Evolutionary conservation across 2,113 vertebrate species (phyloP).

Genomic region (Ranitomeya variabilis): DNA sequence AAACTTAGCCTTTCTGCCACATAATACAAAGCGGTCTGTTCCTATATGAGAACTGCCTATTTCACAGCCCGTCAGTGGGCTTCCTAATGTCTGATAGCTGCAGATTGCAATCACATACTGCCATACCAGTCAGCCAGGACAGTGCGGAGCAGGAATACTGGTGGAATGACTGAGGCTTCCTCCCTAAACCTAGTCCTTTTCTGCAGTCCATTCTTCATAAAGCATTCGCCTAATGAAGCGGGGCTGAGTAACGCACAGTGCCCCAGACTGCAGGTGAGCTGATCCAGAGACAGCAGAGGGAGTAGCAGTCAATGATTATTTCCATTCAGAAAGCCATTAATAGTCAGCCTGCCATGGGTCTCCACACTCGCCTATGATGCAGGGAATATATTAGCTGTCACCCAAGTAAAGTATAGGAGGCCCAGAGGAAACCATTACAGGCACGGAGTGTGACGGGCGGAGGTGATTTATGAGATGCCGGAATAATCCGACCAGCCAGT

Average conservation of each 20-base stretch:
- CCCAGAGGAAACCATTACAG: constrained; percentile 56
- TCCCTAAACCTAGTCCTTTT: not conserved
- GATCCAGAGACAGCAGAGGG: constrained; percentile 43
- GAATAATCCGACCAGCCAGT: constrained; percentile 27
- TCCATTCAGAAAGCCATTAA: constrained; percentile 54
- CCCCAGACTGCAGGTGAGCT: constrained; percentile 20
- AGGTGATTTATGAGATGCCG: constrained; percentile 53
- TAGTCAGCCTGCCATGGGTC: constrained; percentile 40
- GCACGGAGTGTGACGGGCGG: constrained; percentile 27
- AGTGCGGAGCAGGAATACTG: not conserved
- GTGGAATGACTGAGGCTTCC: not conserved
- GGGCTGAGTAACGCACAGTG: constrained; percentile 18
- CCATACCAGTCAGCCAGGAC: too few species aligned
- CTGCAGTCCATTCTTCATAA: constrained; percentile 21
- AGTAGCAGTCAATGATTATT: constrained; percentile 52
- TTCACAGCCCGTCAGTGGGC: too few species aligned
- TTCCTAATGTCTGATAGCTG: too few species aligned
- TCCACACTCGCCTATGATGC: constrained; percentile 18
- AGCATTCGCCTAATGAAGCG: constrained; percentile 23
- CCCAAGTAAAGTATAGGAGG: constrained; percentile 52
- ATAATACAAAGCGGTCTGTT: too few species aligned
- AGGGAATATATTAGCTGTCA: constrained; percentile 54
- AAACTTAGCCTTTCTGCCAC: too few species aligned
- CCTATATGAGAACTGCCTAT: too few species aligned
- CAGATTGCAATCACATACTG: too few species aligned